These are phyloP conservation scores for Chionis minor DNA, from an alignment of 2,113 vertebrate genomes.

Conservation along the genomic window DNA sequence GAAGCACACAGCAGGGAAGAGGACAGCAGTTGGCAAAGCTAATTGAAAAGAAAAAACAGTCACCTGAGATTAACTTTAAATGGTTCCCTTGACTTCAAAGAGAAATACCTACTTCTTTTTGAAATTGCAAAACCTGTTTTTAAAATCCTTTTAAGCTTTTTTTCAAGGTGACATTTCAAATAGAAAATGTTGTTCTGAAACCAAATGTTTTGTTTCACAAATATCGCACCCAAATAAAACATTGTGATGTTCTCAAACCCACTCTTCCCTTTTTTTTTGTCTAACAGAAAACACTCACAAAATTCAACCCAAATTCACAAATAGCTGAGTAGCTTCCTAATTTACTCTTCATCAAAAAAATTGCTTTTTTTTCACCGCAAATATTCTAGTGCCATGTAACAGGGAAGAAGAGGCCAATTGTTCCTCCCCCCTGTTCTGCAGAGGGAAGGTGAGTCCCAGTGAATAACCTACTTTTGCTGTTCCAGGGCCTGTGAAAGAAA, in stretches of 20 bases:
- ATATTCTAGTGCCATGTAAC: neutral
- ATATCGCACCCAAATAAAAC: neutral
- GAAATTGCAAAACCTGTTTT: neutral
- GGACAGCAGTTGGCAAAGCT: neutral
- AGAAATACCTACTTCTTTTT: neutral
- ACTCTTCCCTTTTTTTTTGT: neutral
- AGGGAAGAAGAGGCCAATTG: neutral
- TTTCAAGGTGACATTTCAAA: neutral
- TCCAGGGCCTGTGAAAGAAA: neutral
- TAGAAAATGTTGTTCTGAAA: neutral
- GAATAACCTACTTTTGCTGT: neutral
- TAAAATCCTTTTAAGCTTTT: neutral
- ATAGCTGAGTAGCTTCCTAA: neutral
- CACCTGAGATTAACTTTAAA: neutral
- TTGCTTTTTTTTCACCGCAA: neutral
- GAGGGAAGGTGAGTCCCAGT: neutral
- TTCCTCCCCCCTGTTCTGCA: neutral
- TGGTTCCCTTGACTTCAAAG: neutral
- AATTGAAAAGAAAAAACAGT: neutral
- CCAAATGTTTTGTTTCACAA: neutral
- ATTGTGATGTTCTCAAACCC: neutral
- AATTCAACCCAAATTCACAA: neutral
- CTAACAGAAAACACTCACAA: neutral
- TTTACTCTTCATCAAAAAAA: neutral
- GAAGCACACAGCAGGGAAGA: neutral